Base-by-base conservation (phyloP, 2,113 vertebrate genomes). In the Cebidichthys violaceus region DNA sequence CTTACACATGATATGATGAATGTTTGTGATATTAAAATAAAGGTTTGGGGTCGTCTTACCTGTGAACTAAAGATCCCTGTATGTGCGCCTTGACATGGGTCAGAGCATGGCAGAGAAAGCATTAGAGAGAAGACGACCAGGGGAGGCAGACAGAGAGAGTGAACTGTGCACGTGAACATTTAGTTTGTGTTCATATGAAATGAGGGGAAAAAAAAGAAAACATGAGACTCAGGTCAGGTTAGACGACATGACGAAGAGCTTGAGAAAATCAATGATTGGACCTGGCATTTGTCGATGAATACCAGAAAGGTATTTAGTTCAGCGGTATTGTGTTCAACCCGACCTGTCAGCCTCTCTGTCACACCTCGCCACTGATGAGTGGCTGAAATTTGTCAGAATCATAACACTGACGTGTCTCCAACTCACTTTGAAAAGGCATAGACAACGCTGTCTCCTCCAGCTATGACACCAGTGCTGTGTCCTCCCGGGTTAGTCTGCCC, bases 301-400 rank as follows among this genome's bases (percentile, higher is more conserved):
- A 68, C 52, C 74, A 82, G 84, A 76, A 41, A 47, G 39, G 52
- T 85, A 65, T 84, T 77, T n/a, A 84, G 82, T 77, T 76, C 61
- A 66, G 27, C 6, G 57, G 79, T 81, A 73, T 89, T 82, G 20
- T 29, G 88, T 92, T 88, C 18, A 86, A 55, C 68, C 77, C 43
- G 6, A 41, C 79, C 75, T 91, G 90, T 91, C 90, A 83, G 61
- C 61, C 69, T 35, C 35, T 86, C 84, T 87, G 83, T 90, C 87
- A 92, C 87, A 88, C 78, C 82, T 27, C 5, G 39, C 27, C 61
- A 18, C 59, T 90, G 89, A 92, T 75, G 89, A 86, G 75, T 6
- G 43, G 74, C 80, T 82, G 68, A 83, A 90, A 79, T 90, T 84
- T 86, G 79, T 82, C 85, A 72, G 55, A 86, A 89, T 88, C 86